Percentiles rank a stretch among this genome's conserved stretches.
phyloP scores from a whole-genome alignment of 2,888 invertebrate species.

The Netelia virgata region DNA sequence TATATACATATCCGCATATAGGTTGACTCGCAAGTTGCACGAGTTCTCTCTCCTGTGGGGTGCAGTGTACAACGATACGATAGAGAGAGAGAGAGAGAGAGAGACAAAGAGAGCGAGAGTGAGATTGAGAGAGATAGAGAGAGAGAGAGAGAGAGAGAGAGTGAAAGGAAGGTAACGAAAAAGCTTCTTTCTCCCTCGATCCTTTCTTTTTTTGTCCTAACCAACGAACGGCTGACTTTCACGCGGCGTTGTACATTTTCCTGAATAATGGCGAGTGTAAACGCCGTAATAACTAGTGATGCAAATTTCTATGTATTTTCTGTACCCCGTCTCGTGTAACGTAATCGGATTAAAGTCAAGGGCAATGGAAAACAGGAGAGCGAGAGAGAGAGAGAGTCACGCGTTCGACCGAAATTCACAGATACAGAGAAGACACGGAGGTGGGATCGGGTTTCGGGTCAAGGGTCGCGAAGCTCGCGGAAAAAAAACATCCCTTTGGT shows the following conservation, averaged over 20 bases:
- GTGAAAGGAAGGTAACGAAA: neutral
- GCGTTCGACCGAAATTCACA: constrained; percentile 19
- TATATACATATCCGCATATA: constrained; percentile 23
- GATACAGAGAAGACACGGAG: constrained; percentile 17
- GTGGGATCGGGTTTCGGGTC: constrained; percentile 56
- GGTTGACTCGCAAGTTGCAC: constrained; percentile 11
- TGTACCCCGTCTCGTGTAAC: neutral
- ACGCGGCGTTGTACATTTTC: neutral
- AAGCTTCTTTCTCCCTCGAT: neutral
- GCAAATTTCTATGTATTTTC: neutral
- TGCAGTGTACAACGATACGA: neutral
- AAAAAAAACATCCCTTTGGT: neutral
- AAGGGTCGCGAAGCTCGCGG: constrained; percentile 56
- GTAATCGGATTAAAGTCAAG: neutral
- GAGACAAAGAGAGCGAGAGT: neutral
- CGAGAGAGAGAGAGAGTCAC: neutral
- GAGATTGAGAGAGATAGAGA: neutral
- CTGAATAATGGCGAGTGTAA: neutral
- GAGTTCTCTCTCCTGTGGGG: constrained; percentile 9
- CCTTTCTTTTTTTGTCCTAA: neutral
- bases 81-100: no score
- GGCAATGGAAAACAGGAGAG: neutral
- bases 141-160: neutral
- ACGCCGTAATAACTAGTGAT: neutral
- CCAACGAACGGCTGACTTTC: neutral